Conservation (phyloP, 2,888 invertebrate genomes). For the Dynastes grantii region DNA sequence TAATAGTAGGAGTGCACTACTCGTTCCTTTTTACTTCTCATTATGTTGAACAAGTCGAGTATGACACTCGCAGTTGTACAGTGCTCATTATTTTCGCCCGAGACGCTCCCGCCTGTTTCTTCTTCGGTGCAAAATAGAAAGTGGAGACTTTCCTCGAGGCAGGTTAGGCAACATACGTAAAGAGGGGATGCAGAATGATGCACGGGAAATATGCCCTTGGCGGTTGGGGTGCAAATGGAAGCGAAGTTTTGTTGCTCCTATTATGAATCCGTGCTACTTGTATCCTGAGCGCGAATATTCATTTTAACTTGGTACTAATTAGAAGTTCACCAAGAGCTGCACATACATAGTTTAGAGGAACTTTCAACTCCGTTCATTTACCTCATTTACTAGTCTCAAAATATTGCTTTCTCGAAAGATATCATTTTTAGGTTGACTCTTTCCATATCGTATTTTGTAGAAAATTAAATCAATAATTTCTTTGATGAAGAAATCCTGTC, state of each 20-base stretch:
- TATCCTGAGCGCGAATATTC: slow-evolving; percentile 8
- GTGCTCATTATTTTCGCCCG: slow-evolving; percentile 27
- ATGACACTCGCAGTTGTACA: slow-evolving; percentile 39
- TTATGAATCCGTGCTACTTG: slow-evolving; percentile 19
- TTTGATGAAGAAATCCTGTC: too few species aligned
- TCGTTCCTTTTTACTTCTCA: slow-evolving; percentile 21
- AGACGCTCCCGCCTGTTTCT: not conserved
- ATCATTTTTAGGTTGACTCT: too few species aligned
- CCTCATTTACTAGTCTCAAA: too few species aligned
- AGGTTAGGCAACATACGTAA: not conserved
- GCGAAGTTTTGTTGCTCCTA: slow-evolving; percentile 13
- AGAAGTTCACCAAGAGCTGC: slow-evolving; percentile 30
- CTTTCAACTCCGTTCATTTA: not conserved
- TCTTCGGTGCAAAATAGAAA: not conserved
- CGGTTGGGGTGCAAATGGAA: not conserved
- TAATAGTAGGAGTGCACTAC: slow-evolving; percentile 17
- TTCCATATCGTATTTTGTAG: too few species aligned
- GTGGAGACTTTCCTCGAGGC: not conserved
- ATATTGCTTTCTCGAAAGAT: too few species aligned
- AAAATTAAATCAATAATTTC: too few species aligned
- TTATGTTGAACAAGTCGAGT: slow-evolving; percentile 40
- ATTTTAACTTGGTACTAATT: slow-evolving; percentile 25
- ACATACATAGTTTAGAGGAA: not conserved
- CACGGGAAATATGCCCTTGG: not conserved
- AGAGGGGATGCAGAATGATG: not conserved